Conservation (phyloP, 2,888 invertebrate species). For the Megastigmus dorsalis region DNA sequence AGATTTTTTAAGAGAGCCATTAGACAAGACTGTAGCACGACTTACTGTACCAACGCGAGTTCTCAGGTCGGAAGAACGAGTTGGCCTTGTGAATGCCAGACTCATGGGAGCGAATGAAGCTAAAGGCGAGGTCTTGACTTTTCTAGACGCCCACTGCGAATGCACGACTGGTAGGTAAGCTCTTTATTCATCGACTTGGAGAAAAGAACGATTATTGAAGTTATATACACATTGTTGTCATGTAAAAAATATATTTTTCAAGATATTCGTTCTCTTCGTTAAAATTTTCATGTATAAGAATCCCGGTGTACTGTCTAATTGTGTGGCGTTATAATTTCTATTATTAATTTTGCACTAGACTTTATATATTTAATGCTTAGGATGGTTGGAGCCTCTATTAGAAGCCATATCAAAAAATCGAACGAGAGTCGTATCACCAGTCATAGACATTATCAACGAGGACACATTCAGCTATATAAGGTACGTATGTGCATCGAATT, state of each 20-base stretch:
- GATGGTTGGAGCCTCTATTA: constrained; percentile 87
- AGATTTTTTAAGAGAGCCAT: constrained; percentile 78
- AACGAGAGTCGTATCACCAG: constrained; percentile 85
- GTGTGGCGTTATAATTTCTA: too few species aligned
- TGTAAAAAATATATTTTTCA: neutral
- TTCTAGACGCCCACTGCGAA: constrained; percentile 96
- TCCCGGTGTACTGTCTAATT: too few species aligned
- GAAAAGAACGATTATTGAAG: too few species aligned
- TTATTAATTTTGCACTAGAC: too few species aligned
- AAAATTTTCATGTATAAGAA: too few species aligned
- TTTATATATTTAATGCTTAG: constrained; percentile 69
- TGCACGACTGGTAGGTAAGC: constrained; percentile 83
- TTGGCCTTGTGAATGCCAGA: constrained; percentile 89
- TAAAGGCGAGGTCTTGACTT: constrained; percentile 86
- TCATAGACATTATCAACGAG: constrained; percentile 96
- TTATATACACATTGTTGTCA: too few species aligned
- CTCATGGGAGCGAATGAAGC: constrained; percentile 85
- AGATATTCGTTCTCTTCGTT: too few species aligned
- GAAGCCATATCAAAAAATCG: constrained; percentile 80
- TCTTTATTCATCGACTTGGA: neutral
- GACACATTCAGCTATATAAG: constrained; percentile 93
- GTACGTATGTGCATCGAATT: constrained; percentile 60
- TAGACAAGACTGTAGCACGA: constrained; percentile 81
- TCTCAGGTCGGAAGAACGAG: constrained; percentile 80
- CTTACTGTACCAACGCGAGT: constrained; percentile 81